A percentile compares a stretch with the other conserved stretches of the same genome.
These are phyloP conservation scores for Basileuterus tristriatus DNA, from an alignment of 2,797 vertebrate genomes.

Conservation along the genomic window DNA sequence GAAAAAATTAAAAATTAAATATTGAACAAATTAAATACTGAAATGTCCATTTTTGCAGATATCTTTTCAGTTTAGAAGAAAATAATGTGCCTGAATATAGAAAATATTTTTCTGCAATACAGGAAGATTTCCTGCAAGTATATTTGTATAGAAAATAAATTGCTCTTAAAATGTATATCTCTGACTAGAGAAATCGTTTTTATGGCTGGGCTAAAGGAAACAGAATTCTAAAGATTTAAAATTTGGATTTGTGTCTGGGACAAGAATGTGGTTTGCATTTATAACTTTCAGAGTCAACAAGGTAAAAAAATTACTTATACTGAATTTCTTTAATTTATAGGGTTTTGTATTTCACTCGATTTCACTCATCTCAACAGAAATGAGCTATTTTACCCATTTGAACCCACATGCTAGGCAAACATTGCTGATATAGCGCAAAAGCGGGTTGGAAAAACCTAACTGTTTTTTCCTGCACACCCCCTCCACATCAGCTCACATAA, in stretches of 20 bases:
- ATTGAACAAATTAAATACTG: not conserved
- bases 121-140: not conserved
- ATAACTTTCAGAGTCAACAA: not conserved
- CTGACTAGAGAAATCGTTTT: not conserved
- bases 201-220: not conserved
- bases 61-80: not conserved
- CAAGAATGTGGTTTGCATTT: not conserved
- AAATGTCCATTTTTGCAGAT: not conserved
- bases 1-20: not conserved
- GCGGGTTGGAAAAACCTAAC: not conserved
- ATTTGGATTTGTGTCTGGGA: not conserved
- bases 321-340: not conserved
- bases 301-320: not conserved
- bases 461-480: accelerated
- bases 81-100: not conserved
- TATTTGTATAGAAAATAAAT: not conserved
- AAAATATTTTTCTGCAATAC: not conserved
- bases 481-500: not conserved
- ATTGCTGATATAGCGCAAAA: not conserved
- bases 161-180: not conserved
- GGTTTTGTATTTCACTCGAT: not conserved
- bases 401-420: not conserved
- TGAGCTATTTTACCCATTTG: not conserved
- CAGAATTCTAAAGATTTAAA: not conserved
- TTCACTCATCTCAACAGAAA: not conserved